A percentile compares a stretch with the other conserved stretches of the same genome.
Conservation (phyloP, 2,113 vertebrate genomes). For the Actenoides hombroni region DNA sequence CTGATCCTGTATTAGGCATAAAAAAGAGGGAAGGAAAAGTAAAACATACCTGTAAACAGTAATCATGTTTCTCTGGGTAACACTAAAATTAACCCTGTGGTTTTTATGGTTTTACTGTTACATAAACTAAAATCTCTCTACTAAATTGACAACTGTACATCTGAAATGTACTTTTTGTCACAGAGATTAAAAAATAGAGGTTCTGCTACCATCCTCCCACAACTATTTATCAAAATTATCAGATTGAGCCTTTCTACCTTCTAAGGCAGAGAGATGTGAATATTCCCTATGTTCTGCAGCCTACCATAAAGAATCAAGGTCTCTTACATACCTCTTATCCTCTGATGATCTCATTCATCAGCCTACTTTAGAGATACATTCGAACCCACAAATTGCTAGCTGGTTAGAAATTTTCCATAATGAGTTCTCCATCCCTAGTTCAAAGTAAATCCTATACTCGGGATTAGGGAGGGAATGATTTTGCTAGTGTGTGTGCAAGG, state of each 20-base stretch:
- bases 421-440: conserved; percentile 18
- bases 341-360: not conserved
- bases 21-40: not conserved
- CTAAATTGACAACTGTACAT: not conserved
- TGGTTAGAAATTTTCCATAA: not conserved
- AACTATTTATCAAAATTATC: not conserved
- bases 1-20: not conserved
- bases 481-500: not conserved
- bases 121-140: not conserved
- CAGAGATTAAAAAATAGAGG: not conserved
- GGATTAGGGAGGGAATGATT: not conserved
- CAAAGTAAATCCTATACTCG: not conserved
- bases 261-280: not conserved
- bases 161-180: not conserved
- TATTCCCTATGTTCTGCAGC: not conserved
- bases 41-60: not conserved
- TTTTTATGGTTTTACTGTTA: not conserved
- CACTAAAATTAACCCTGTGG: not conserved
- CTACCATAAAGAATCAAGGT: not conserved
- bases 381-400: not conserved
- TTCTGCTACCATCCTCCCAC: not conserved
- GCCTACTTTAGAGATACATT: conserved; percentile 5
- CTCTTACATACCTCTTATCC: not conserved
- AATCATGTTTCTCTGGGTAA: not conserved
- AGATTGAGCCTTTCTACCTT: not conserved